These are phyloP conservation scores for Myoxocephalus aenaeus DNA, from an alignment of 2,797 vertebrate species.

Conservation along the genomic window DNA sequence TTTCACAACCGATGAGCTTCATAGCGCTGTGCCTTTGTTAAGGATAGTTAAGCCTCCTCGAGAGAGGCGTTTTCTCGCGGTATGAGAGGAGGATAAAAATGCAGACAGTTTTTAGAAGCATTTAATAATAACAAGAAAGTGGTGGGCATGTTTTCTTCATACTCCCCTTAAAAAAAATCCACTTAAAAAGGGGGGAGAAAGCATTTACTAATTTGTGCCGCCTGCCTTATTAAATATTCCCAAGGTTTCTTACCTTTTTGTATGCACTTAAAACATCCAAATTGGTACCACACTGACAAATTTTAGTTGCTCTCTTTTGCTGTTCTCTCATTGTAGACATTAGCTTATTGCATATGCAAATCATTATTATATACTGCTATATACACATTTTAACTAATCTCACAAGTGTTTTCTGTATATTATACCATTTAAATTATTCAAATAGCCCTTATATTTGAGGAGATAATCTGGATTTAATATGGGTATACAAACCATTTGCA, in stretches of 20 bases:
- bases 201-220: constrained; percentile 12
- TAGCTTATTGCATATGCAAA: not conserved
- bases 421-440: too few relatives aligned
- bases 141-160: constrained; percentile 15
- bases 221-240: constrained; percentile 25
- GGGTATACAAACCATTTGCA: too few relatives aligned
- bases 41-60: constrained; percentile 44
- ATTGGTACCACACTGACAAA: not conserved
- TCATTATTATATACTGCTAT: not conserved
- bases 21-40: constrained; percentile 43
- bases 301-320: not conserved
- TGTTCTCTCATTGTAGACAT: not conserved
- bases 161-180: constrained; percentile 11
- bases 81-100: constrained; percentile 37
- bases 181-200: constrained; percentile 10
- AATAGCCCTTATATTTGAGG: too few relatives aligned
- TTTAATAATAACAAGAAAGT: constrained; percentile 36
- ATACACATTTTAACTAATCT: too few relatives aligned
- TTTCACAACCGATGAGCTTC: constrained; percentile 58
- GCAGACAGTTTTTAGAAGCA: constrained; percentile 39
- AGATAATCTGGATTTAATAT: too few relatives aligned
- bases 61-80: constrained; percentile 36
- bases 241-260: constrained; percentile 31
- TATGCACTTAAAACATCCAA: not conserved
- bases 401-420: too few relatives aligned